phyloP scores from a whole-genome alignment of 2,797 vertebrate species.

The Hippopotamyrus pictus region DNA sequence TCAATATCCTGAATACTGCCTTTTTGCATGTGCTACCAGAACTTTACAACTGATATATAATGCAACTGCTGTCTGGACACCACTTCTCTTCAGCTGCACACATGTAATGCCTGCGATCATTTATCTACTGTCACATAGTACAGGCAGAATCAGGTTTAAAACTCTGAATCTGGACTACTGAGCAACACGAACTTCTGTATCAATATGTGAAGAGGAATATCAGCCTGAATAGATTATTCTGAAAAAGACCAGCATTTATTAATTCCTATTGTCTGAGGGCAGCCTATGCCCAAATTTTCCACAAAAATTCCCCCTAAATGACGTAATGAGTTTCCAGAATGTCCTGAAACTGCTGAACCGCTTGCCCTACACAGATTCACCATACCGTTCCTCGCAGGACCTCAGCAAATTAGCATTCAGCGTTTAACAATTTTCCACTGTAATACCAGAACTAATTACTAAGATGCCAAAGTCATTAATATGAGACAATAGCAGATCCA shows the following conservation, averaged over 20 bases:
- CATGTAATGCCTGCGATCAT: not conserved
- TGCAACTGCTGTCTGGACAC: not conserved
- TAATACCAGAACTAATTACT: not conserved
- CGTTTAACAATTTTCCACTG: not conserved
- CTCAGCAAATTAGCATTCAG: not conserved
- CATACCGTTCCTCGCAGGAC: not conserved
- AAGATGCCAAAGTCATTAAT: not conserved
- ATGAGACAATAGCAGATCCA: not conserved
- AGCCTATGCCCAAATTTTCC: not conserved
- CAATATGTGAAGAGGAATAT: not conserved
- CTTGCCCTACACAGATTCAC: not conserved
- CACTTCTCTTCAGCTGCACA: not conserved
- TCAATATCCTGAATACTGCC: not conserved
- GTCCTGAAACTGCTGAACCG: not conserved
- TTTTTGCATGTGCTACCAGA: not conserved
- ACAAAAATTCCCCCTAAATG: not conserved
- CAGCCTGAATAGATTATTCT: not conserved
- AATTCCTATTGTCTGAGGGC: not conserved
- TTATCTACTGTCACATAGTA: not conserved
- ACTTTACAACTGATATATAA: not conserved
- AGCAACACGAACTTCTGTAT: not conserved
- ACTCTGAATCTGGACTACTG: not conserved
- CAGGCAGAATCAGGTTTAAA: not conserved
- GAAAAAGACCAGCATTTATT: not conserved
- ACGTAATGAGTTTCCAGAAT: not conserved